Percentiles rank a stretch among this genome's conserved stretches.
phyloP scores from a whole-genome alignment of 2,113 vertebrate genomes.

The Myanophis thanlyinensis region DNA sequence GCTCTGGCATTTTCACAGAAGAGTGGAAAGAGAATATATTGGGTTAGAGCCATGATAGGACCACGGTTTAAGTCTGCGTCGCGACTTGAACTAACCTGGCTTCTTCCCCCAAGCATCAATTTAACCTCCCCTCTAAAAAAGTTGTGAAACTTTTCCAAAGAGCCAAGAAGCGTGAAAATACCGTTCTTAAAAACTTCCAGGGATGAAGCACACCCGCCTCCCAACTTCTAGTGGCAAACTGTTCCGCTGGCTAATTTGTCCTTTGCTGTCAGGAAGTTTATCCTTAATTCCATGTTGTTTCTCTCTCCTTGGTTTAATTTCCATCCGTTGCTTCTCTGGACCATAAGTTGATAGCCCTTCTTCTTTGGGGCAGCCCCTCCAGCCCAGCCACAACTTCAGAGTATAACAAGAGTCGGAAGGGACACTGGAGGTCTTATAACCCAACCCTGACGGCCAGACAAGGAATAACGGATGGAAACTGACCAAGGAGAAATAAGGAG shows the following conservation, averaged over 20 bases:
- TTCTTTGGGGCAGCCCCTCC: no score
- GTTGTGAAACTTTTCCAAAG: background rate
- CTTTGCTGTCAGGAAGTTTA: background rate
- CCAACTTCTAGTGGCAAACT: background rate
- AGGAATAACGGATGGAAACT: no score
- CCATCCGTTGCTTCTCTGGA: background rate
- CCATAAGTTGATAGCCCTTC: no score
- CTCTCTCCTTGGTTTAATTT: background rate
- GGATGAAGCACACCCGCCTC: no score
- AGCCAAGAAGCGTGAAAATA: background rate
- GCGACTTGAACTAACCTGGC: no score
- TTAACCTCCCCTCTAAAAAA: background rate
- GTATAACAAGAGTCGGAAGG: no score
- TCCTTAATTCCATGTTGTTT: background rate
- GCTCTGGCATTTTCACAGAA: background rate
- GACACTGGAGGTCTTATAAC: no score
- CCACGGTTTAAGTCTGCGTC: background rate
- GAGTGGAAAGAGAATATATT: accelerated
- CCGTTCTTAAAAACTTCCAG: no score
- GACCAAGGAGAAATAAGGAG: no score
- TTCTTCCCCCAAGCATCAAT: background rate
- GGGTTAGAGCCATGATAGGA: background rate
- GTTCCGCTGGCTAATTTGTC: background rate
- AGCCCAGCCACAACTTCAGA: no score
- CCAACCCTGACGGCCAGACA: no score